Base-by-base conservation (phyloP, 2,797 vertebrate genomes). In the Brotula barbata region DNA sequence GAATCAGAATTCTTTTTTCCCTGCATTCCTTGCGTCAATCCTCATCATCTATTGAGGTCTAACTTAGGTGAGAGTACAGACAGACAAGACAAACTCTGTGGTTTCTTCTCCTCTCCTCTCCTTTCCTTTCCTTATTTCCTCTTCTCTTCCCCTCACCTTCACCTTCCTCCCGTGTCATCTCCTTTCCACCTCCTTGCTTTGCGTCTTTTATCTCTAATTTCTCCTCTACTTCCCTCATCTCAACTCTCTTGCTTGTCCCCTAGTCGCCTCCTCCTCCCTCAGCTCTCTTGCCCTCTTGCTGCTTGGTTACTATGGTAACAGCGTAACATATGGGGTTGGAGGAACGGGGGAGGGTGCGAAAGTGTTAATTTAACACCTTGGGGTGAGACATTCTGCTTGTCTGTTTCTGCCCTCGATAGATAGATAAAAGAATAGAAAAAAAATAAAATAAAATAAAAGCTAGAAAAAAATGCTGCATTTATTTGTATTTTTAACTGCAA, bases 301-400 rank as follows among this genome's bases (percentile, higher is more conserved):
- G 2, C 34, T 62, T n/a, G 0, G 43, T 82, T 52, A 51, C 73
- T 64, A 75, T 51, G 52, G 76, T 45, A 64, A 76, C 51, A 5
- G 42, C 40, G 33, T 48, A 72, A 71, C 71, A 79, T 73, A 77
- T 72, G 68, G 62, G 66, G 58, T 75, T 40, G 66, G 58, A 56
- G 63, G 51, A 37, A 62, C 42, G 59, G n/a, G 21, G 44, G 56
- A 68, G 58, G 58, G 56, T 44, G 71, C 58, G 63, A 75, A 73
- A 48, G 71, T 58, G 71, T 53, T 66, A 64, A 72, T 61, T 45
- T 68, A 50, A 81, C 75, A 77, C 68, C 17, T 56, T 0, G 0
- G 47, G 68, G 58, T 73, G 75, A 80, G 23, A 69, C 70, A 48
- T 33, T 17, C 33, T 10, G 11, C 55, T 64, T 54, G 31, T 58